phyloP scores from a whole-genome alignment of 2,797 vertebrate genomes.

The Xerus rutilus region DNA sequence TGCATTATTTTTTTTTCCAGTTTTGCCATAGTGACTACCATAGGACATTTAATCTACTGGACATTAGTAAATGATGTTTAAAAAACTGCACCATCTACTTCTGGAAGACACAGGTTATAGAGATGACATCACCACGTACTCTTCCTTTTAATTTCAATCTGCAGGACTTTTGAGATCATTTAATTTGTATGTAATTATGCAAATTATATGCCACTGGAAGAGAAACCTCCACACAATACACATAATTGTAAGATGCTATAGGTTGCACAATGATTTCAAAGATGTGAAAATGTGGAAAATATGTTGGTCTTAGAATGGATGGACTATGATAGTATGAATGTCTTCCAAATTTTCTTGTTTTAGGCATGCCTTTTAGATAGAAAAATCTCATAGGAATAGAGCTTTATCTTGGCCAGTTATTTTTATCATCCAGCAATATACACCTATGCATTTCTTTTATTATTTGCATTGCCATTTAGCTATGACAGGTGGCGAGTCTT shows the following conservation, averaged over 20 bases:
- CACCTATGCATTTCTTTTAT: neutral
- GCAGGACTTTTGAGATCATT: neutral
- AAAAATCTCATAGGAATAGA: slow-evolving; percentile 10
- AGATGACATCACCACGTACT: neutral
- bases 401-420: neutral
- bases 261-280: neutral
- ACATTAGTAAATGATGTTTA: neutral
- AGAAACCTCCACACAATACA: neutral
- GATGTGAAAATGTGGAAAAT: neutral
- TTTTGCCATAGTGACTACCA: neutral
- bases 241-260: neutral
- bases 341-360: neutral
- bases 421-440: neutral
- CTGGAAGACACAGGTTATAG: neutral
- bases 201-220: neutral
- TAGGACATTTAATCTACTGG: neutral
- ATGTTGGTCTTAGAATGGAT: neutral
- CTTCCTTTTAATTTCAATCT: neutral
- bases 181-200: neutral
- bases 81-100: neutral
- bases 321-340: neutral
- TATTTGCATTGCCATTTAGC: neutral
- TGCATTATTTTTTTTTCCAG: neutral
- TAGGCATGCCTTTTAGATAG: neutral
- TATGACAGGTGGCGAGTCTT: neutral